phyloP scores from a whole-genome alignment of 64 coral and sea anemone species.

The Stylophora pistillata region DNA sequence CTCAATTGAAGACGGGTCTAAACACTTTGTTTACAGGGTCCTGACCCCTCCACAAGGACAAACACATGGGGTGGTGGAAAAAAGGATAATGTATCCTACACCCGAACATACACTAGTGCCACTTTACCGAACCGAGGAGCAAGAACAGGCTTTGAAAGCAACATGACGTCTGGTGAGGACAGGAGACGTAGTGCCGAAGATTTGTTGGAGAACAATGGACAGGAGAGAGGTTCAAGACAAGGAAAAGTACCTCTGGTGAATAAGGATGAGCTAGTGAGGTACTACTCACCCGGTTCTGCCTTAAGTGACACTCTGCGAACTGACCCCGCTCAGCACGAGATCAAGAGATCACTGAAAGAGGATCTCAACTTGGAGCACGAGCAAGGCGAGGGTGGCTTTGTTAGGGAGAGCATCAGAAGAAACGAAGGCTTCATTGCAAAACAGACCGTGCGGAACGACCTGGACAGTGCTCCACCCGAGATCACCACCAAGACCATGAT shows the following conservation, averaged over 20 bases:
- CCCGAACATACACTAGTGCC: slow-evolving; percentile 11
- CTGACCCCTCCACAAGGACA: not conserved
- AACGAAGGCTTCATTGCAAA: slow-evolving; percentile 45
- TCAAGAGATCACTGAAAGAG: slow-evolving; percentile 62
- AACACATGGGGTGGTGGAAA: slow-evolving; percentile 26
- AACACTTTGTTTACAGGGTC: not conserved
- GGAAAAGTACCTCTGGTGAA: slow-evolving; percentile 77
- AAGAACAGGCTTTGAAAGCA: slow-evolving; percentile 7
- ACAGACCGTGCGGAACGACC: slow-evolving; percentile 46
- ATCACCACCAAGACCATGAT: slow-evolving; percentile 77
- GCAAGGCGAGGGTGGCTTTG: slow-evolving; percentile 89
- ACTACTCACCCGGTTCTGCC: slow-evolving; percentile 66
- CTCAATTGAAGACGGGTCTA: no score
- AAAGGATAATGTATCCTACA: not conserved
- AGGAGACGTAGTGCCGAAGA: slow-evolving; percentile 66
- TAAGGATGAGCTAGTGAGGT: slow-evolving; percentile 75
- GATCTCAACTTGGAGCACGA: slow-evolving; percentile 75
- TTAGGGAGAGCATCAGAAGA: slow-evolving; percentile 72
- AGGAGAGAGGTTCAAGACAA: slow-evolving; percentile 50
- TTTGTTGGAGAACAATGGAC: slow-evolving; percentile 56
- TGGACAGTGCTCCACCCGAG: slow-evolving; percentile 51
- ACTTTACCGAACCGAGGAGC: slow-evolving; percentile 40
- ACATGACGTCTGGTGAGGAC: slow-evolving; percentile 39
- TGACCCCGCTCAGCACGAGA: slow-evolving; percentile 40
- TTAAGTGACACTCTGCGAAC: not conserved